Conservation (phyloP, 2,888 invertebrate genomes). For the Pseudolycoriella hygida region DNA sequence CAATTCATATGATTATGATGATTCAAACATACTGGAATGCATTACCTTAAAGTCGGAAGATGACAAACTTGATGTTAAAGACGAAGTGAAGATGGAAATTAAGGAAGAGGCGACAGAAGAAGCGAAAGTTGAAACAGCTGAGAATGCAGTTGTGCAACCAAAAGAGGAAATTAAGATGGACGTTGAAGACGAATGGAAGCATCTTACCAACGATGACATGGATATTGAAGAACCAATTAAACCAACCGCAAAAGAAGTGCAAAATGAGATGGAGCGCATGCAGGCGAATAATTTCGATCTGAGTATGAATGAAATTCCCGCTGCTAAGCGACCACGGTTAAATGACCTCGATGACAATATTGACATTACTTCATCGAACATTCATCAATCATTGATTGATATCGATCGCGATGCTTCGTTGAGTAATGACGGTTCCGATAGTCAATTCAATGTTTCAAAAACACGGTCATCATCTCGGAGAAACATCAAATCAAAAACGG, state of each 20-base stretch:
- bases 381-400: too few relatives aligned
- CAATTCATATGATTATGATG: slow-evolving; percentile 27
- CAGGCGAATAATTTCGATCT: not conserved
- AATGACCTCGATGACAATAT: slow-evolving; percentile 3
- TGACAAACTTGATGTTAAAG: slow-evolving; percentile 1
- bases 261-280: too few relatives aligned
- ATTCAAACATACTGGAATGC: slow-evolving; percentile 7
- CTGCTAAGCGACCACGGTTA: slow-evolving; percentile 6
- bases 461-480: not conserved
- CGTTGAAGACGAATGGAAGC: not conserved
- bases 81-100: slow-evolving; percentile 6
- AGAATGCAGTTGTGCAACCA: slow-evolving; percentile 4
- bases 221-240: not conserved
- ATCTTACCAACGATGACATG: not conserved
- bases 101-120: slow-evolving; percentile 12
- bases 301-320: slow-evolving; percentile 2
- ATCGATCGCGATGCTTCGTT: too few relatives aligned
- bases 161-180: not conserved
- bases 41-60: slow-evolving; percentile 7
- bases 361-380: not conserved
- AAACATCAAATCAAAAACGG: not conserved
- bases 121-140: slow-evolving; percentile 12
- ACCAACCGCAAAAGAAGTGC: too few relatives aligned
- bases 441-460: too few relatives aligned
- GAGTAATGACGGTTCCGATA: too few relatives aligned